These are phyloP conservation scores for Recurvirostra avosetta DNA, from an alignment of 2,113 vertebrate species.

Conservation along the genomic window DNA sequence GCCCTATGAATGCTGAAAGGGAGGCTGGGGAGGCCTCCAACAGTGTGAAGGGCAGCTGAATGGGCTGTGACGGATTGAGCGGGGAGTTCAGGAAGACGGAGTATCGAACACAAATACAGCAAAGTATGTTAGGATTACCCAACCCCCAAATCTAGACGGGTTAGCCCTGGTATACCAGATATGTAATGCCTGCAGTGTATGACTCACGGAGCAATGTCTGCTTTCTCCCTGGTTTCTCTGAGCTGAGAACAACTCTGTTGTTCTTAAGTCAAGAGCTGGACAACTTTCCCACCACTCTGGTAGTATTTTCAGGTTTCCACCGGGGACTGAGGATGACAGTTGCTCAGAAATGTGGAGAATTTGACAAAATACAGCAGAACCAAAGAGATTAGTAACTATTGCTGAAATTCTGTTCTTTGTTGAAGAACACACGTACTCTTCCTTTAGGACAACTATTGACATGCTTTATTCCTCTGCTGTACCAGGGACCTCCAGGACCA, in stretches of 20 bases:
- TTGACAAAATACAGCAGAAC: neutral
- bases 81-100: neutral
- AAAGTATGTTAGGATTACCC: neutral
- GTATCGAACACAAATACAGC: neutral
- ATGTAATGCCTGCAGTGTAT: neutral
- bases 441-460: neutral
- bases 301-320: neutral
- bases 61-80: neutral
- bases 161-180: neutral
- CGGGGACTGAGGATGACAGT: neutral
- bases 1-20: neutral
- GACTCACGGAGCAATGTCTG: neutral
- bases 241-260: neutral
- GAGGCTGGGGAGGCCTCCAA: neutral
- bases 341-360: neutral
- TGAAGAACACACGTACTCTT: neutral
- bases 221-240: neutral
- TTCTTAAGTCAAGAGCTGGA: neutral
- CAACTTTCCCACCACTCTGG: neutral
- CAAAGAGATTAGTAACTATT: neutral
- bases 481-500: conserved; percentile 79
- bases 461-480: neutral
- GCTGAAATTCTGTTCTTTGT: neutral
- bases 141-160: neutral
- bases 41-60: neutral